A percentile compares a stretch with the other conserved stretches of the same genome.
Evolutionary conservation across 2,888 invertebrate species (phyloP).

Genomic region (Amorpha juglandis): DNA sequence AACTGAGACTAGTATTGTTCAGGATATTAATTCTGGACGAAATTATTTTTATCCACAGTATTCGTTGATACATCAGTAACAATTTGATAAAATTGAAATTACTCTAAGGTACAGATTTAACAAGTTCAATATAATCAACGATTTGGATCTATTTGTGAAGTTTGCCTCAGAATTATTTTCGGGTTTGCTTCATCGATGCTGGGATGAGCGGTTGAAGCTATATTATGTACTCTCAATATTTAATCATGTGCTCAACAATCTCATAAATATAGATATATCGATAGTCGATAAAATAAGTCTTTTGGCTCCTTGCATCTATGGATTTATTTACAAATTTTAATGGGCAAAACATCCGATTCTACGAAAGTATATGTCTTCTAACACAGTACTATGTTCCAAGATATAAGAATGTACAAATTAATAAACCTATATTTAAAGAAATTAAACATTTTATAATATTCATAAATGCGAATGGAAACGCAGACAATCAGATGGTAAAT

Average conservation of each 20-base stretch:
- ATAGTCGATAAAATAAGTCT: not conserved
- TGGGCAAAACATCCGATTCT: not conserved
- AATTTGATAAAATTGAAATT: not conserved
- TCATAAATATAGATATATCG: not conserved
- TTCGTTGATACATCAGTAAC: too few species aligned
- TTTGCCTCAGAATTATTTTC: conserved; percentile 20
- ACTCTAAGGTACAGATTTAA: not conserved
- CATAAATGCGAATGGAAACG: not conserved
- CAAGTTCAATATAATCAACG: not conserved
- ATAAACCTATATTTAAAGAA: not conserved
- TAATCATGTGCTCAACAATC: not conserved
- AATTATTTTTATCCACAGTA: not conserved
- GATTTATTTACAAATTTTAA: too few species aligned
- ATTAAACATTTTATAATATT: not conserved
- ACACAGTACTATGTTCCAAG: not conserved
- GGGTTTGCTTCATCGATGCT: conserved; percentile 1
- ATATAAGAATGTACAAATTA: not conserved
- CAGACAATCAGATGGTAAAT: not conserved
- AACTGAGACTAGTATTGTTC: not conserved
- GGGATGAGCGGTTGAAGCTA: not conserved
- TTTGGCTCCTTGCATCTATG: not conserved
- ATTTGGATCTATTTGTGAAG: conserved; percentile 4
- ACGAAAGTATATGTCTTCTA: too few species aligned
- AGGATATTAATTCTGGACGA: not conserved
- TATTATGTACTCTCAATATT: not conserved